Base-by-base conservation (phyloP, 2,113 vertebrate species). In the Mustela nigripes region DNA sequence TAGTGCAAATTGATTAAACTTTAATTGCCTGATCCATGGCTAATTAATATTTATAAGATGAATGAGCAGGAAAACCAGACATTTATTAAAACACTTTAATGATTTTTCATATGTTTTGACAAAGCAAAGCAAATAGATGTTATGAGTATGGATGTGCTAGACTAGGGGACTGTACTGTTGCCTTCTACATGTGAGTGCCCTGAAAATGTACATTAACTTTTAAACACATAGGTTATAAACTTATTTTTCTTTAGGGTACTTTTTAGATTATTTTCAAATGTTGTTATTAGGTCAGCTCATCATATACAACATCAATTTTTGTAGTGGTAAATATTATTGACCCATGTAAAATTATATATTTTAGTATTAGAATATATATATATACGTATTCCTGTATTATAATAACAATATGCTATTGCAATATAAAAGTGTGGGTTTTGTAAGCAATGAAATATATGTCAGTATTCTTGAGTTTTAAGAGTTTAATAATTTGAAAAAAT, bases 1-100 rank as follows among this genome's bases (percentile, higher is more conserved):
- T 99, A 99, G 99, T 99, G 99, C 98, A 99, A 99, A 99, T 99
- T 99, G 99, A 99, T 99, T 99, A 99, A 99, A 99, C 98, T 99
- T 99, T 99, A 99, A 99, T 99, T 99, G 99, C 99, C 99, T 99
- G 99, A 99, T 99, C 98, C 98, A 99, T 99, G 98, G 99, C 99
- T 99, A 99, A 99, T 99, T 99, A 99, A 99, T 99, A 99, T 99
- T 99, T 99, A 99, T 99, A 99, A 99, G 99, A 99, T 99, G 99
- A 99, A 99, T 99, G 99, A 99, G 98, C 97, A 99, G 98, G 98
- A 99, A 99, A 99, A 99, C 98, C 98, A 99, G 99, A 99, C 99
- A 99, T 99, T 99, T 99, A 99, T 99, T 99, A 99, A 99, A 99
- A 99, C 98, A 99, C 99, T 99, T 99, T 99, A 99, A 99, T 99